Conservation (phyloP, 2,113 vertebrate species). For the Macquaria ambigua region DNA sequence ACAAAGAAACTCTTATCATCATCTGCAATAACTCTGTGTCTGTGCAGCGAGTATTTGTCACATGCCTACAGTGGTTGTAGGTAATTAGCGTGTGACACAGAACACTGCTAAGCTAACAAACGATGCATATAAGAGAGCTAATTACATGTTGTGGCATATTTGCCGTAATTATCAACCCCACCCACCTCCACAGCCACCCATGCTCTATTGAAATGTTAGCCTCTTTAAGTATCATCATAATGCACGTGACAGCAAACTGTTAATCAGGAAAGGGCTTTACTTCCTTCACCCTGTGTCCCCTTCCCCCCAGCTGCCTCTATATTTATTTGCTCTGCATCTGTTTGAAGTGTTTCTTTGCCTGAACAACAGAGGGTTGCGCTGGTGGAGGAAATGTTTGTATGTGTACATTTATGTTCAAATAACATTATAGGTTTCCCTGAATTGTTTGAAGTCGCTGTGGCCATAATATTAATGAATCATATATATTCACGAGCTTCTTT, state of each 20-base stretch:
- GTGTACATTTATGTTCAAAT: constrained; percentile 38
- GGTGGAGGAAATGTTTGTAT: constrained; percentile 59
- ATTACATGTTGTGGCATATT: constrained; percentile 68
- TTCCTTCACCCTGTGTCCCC: constrained; percentile 52
- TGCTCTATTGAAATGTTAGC: constrained; percentile 71
- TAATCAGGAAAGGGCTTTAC: constrained; percentile 76
- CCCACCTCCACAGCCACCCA: constrained; percentile 56
- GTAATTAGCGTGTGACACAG: constrained; percentile 71
- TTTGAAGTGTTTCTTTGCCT: constrained; percentile 66
- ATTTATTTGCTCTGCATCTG: constrained; percentile 74
- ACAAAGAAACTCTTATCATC: neutral
- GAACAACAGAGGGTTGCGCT: constrained; percentile 47
- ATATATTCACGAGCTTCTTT: constrained; percentile 17
- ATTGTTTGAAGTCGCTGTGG: constrained; percentile 10
- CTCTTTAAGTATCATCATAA: constrained; percentile 69
- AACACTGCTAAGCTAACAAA: constrained; percentile 68
- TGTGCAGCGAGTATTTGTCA: constrained; percentile 56
- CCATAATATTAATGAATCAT: constrained; percentile 27
- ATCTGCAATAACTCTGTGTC: constrained; percentile 19
- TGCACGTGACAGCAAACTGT: constrained; percentile 70
- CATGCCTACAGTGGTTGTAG: constrained; percentile 60
- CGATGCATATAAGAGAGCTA: constrained; percentile 55
- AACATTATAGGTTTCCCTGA: constrained; percentile 30
- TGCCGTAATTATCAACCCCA: constrained; percentile 61
- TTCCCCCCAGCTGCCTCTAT: constrained; percentile 58